Percentiles rank a stretch among this genome's conserved stretches.
These are phyloP conservation scores for Temnothorax rugatulus DNA, from an alignment of 2,888 invertebrate genomes.

Conservation along the genomic window DNA sequence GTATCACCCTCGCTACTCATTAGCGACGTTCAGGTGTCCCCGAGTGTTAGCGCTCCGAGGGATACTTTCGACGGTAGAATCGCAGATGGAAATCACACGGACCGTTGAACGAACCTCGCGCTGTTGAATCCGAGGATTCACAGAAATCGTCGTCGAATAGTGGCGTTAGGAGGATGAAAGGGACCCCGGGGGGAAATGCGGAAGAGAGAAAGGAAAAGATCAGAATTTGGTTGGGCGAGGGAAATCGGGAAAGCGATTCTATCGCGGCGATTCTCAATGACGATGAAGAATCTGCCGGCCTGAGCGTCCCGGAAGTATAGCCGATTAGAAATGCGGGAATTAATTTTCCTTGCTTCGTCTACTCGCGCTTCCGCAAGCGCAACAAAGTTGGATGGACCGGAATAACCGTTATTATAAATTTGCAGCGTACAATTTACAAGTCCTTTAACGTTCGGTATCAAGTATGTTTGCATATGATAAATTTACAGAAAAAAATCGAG, in stretches of 20 bases:
- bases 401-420: background rate
- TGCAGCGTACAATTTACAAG: background rate
- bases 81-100: slow-evolving; percentile 54
- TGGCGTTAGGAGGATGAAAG: background rate
- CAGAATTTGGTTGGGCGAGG: slow-evolving; percentile 18
- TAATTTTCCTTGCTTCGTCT: slow-evolving; percentile 7
- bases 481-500: background rate
- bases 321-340: background rate
- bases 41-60: slow-evolving; percentile 56
- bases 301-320: slow-evolving; percentile 14
- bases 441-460: background rate
- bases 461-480: background rate
- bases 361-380: background rate
- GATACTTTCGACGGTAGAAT: slow-evolving; percentile 44
- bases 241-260: slow-evolving; percentile 29
- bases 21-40: slow-evolving; percentile 69
- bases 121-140: background rate
- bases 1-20: slow-evolving; percentile 72
- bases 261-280: background rate
- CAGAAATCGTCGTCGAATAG: background rate
- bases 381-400: background rate
- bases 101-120: slow-evolving; percentile 35
- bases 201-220: background rate
- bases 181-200: background rate
- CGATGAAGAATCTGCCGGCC: slow-evolving; percentile 28